Conservation (phyloP, 2,113 vertebrate species). For the Balaeniceps rex region DNA sequence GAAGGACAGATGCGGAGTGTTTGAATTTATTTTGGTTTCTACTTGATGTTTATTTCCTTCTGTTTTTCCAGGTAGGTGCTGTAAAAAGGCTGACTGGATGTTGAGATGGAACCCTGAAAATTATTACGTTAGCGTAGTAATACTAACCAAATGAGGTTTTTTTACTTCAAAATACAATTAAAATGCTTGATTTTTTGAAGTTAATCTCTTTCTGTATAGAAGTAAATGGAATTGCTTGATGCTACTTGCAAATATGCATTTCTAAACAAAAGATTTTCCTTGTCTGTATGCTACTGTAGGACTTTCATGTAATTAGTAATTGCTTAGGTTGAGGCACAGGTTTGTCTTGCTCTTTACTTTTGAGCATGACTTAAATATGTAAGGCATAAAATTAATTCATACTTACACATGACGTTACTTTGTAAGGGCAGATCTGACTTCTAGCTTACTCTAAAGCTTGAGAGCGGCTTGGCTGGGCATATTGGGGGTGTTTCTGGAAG, state of each 20-base stretch:
- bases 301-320: conserved; percentile 9
- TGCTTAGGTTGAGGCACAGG: neutral
- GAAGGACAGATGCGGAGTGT: neutral
- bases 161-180: neutral
- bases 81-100: neutral
- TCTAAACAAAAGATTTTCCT: neutral
- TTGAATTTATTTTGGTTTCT: neutral
- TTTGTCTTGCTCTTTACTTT: conserved; percentile 17
- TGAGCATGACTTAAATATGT: neutral
- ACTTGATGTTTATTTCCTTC: neutral
- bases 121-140: neutral
- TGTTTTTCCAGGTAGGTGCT: neutral
- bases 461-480: neutral
- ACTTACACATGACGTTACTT: neutral
- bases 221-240: neutral
- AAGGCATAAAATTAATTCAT: neutral
- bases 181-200: neutral
- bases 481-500: neutral
- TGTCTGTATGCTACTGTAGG: neutral
- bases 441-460: neutral
- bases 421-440: neutral
- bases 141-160: neutral
- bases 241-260: neutral
- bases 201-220: neutral
- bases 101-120: neutral